These are phyloP conservation scores for Aethes cnicana DNA, from an alignment of 2,888 invertebrate genomes.

Conservation along the genomic window DNA sequence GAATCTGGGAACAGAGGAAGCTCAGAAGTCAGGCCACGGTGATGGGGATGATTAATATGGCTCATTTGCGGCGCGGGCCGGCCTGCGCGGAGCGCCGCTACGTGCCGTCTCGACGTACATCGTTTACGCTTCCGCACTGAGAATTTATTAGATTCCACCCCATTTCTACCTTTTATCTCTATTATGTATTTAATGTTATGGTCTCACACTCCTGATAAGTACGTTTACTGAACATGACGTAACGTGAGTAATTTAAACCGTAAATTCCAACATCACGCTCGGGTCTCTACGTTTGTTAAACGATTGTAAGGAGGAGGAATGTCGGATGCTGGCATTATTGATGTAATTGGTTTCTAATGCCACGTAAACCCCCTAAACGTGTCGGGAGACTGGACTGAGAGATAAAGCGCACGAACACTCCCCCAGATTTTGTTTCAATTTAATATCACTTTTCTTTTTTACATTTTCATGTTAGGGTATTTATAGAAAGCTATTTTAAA, in stretches of 20 bases:
- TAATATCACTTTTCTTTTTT: slow-evolving; percentile 39
- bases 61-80: slow-evolving; percentile 75
- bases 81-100: slow-evolving; percentile 51
- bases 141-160: slow-evolving; percentile 77
- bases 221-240: slow-evolving; percentile 47
- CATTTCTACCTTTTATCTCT: slow-evolving; percentile 77
- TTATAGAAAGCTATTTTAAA: too few species aligned
- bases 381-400: slow-evolving; percentile 75
- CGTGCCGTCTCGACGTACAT: slow-evolving; percentile 75
- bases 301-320: slow-evolving; percentile 17
- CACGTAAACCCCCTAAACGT: slow-evolving; percentile 81
- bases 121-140: slow-evolving; percentile 77
- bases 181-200: slow-evolving; percentile 66
- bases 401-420: slow-evolving; percentile 71
- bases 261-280: slow-evolving; percentile 12
- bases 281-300: slow-evolving; percentile 6
- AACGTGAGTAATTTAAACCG: slow-evolving; percentile 20
- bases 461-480: slow-evolving; percentile 19
- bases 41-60: slow-evolving; percentile 79
- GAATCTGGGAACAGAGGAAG: slow-evolving; percentile 70
- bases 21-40: slow-evolving; percentile 73
- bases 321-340: slow-evolving; percentile 56
- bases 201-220: slow-evolving; percentile 50
- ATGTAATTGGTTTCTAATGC: slow-evolving; percentile 83
- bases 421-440: slow-evolving; percentile 48